phyloP scores from a whole-genome alignment of 2,113 vertebrate species.

The Clinocottus analis region DNA sequence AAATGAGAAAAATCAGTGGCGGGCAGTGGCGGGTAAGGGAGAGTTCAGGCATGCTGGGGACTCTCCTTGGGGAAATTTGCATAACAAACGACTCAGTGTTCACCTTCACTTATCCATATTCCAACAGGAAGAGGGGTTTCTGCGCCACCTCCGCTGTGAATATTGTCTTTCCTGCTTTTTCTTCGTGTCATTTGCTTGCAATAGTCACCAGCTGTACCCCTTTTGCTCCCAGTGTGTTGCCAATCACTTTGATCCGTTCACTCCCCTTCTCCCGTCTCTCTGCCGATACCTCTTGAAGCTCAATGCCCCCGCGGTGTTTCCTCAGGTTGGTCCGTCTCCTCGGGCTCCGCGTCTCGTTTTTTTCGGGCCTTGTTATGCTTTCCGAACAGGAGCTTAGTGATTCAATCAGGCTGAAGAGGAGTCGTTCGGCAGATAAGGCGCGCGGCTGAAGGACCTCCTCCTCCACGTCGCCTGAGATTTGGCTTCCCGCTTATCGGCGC shows the following conservation, averaged over 20 bases:
- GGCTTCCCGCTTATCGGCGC: conserved; percentile 66
- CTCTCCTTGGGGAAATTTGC: conserved; percentile 70
- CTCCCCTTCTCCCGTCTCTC: not conserved
- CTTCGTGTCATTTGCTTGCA: conserved; percentile 15
- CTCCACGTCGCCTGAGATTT: conserved; percentile 70
- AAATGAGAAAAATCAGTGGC: conserved; percentile 76
- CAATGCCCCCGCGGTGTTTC: too few relatives aligned
- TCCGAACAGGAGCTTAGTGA: conserved; percentile 80
- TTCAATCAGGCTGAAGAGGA: conserved; percentile 80
- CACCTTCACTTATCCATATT: conserved; percentile 55
- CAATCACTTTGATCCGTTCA: conserved; percentile 12
- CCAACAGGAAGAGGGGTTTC: not conserved
- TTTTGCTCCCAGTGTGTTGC: conserved; percentile 14
- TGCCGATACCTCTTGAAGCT: conserved; percentile 31
- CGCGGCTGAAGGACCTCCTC: conserved; percentile 69
- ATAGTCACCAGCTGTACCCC: not conserved
- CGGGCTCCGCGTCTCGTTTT: too few relatives aligned
- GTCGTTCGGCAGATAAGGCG: conserved; percentile 75
- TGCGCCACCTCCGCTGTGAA: not conserved
- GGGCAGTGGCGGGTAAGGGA: conserved; percentile 51
- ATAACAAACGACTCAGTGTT: conserved; percentile 61
- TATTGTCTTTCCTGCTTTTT: not conserved
- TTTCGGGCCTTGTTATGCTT: too few relatives aligned
- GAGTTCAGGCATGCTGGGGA: conserved; percentile 67
- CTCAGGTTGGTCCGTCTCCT: too few relatives aligned